Percentiles rank a stretch among this genome's conserved stretches.
Evolutionary conservation across 2,797 vertebrate genomes (phyloP).

Genomic region (Acestrorhynchus altus): DNA sequence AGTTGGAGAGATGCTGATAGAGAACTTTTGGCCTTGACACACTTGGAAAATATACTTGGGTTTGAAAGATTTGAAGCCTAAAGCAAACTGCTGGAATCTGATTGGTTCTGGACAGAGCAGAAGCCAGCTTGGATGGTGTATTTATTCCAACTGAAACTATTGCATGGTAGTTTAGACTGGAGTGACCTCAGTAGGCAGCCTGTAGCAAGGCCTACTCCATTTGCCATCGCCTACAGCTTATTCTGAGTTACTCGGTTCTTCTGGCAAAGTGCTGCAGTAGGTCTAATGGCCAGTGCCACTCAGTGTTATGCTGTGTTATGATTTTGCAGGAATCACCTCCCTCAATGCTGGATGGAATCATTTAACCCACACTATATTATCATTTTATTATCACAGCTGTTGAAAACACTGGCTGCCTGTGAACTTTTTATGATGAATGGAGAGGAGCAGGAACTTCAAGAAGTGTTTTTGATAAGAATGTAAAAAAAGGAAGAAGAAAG

Average conservation of each 20-base stretch:
- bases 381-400: neutral
- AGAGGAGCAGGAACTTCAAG: no score
- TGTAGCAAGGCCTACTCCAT: neutral
- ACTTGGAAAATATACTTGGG: neutral
- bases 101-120: constrained; percentile 5
- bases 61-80: constrained; percentile 11
- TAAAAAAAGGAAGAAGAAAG: no score
- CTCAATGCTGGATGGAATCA: neutral
- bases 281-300: constrained; percentile 5
- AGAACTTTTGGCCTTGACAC: neutral
- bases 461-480: no score
- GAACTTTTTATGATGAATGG: no score
- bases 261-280: constrained; percentile 3
- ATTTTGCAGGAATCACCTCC: neutral
- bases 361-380: neutral
- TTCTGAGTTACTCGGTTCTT: neutral
- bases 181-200: neutral
- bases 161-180: neutral
- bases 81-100: neutral
- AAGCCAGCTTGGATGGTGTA: neutral
- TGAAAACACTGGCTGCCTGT: no score
- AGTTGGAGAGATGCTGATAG: neutral
- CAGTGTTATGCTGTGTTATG: neutral
- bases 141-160: constrained; percentile 7
- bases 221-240: constrained; percentile 1